These are phyloP conservation scores for Caretta caretta DNA, from an alignment of 2,113 vertebrate genomes.

Conservation along the genomic window DNA sequence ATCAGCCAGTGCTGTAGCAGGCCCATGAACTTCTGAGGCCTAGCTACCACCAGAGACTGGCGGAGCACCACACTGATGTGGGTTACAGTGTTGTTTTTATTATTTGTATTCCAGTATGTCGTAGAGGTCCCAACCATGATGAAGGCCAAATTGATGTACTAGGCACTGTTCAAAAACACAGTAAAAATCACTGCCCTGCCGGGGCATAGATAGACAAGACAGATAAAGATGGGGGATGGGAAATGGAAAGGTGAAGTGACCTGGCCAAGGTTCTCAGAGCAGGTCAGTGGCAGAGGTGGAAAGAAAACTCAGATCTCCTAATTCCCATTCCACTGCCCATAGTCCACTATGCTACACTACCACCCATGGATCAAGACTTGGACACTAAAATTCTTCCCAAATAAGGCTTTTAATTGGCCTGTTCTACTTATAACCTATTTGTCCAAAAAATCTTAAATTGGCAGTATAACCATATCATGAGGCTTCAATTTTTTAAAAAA, in stretches of 20 bases:
- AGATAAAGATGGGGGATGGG: background rate
- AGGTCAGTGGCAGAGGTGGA: background rate
- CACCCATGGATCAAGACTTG: background rate
- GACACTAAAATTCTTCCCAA: background rate
- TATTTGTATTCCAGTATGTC: background rate
- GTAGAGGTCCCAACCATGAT: background rate
- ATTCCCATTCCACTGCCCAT: background rate
- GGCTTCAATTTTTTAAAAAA: background rate
- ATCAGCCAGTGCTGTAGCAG: background rate
- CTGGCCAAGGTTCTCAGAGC: background rate
- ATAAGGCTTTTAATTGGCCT: background rate
- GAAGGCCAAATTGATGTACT: background rate
- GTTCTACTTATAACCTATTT: background rate
- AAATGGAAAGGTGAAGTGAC: background rate
- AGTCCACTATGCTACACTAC: background rate
- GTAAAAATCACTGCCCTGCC: background rate
- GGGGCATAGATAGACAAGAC: background rate
- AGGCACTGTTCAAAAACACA: background rate
- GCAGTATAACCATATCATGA: fast-evolving
- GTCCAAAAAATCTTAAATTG: background rate
- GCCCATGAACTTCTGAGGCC: background rate
- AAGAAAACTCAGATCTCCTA: background rate
- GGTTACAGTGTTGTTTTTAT: background rate
- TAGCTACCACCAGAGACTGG: too few relatives aligned
- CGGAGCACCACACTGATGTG: background rate